phyloP scores from a whole-genome alignment of 2,113 vertebrate genomes.

The Formicarius rufipectus region DNA sequence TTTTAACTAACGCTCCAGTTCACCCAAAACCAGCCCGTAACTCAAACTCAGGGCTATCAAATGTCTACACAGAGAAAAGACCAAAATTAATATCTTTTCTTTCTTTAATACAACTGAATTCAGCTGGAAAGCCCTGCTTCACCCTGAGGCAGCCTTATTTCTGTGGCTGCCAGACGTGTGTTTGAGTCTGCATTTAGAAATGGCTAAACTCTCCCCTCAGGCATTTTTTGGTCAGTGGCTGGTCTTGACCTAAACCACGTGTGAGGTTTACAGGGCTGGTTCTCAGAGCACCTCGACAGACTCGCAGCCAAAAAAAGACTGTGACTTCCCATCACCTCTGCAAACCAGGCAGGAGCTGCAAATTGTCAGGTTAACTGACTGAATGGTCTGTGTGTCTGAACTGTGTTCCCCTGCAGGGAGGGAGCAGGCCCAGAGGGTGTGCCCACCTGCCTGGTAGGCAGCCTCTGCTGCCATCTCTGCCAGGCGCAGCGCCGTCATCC shows the following conservation, averaged over 20 bases:
- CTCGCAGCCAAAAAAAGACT: neutral
- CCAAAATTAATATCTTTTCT: neutral
- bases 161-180: fast-evolving
- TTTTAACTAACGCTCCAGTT: too few species aligned
- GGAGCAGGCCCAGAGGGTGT: neutral
- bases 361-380: neutral
- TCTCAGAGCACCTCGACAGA: neutral
- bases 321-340: neutral
- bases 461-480: conserved; percentile 84
- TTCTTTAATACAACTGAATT: neutral
- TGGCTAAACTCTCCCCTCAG: neutral
- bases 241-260: neutral
- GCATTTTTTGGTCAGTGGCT: neutral
- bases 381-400: neutral
- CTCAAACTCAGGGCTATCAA: neutral
- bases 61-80: neutral
- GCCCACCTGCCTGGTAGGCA: conserved; percentile 76
- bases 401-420: neutral
- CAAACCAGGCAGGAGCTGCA: neutral
- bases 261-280: neutral
- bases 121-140: neutral
- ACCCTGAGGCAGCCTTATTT: neutral
- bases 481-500: conserved; percentile 77
- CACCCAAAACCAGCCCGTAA: neutral
- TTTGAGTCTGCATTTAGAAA: neutral